These are phyloP conservation scores for Chionoecetes opilio DNA, from an alignment of 1,140 invertebrate species.

Conservation along the genomic window DNA sequence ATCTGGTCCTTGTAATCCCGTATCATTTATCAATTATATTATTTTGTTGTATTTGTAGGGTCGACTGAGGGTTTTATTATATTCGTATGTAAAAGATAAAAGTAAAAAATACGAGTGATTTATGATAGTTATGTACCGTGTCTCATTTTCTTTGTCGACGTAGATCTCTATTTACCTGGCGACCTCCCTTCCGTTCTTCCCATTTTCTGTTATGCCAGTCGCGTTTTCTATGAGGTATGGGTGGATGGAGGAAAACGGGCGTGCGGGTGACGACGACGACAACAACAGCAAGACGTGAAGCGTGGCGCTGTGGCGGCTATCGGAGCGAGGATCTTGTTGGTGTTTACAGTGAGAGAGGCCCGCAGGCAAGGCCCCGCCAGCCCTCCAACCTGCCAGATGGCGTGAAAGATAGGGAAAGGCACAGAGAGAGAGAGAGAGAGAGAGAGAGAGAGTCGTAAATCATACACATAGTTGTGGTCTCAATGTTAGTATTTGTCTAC, in stretches of 20 bases:
- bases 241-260: background rate
- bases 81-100: background rate
- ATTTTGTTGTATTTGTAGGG: background rate
- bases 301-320: background rate
- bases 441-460: background rate
- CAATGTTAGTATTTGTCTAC: background rate
- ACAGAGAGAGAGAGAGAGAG: constrained; percentile 5
- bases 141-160: background rate
- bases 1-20: background rate
- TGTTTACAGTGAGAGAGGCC: background rate
- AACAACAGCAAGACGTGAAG: background rate
- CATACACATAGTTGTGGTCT: background rate
- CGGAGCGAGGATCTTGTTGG: constrained; percentile 24
- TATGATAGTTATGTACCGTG: background rate
- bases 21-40: background rate
- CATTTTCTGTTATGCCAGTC: background rate
- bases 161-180: background rate
- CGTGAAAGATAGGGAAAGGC: background rate
- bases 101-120: background rate
- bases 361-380: background rate
- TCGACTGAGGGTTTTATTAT: background rate
- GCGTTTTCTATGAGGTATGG: constrained; percentile 16
- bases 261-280: constrained; percentile 14
- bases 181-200: background rate
- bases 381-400: background rate